These are phyloP conservation scores for Tineola bisselliella DNA, from an alignment of 2,888 invertebrate species.

Conservation along the genomic window DNA sequence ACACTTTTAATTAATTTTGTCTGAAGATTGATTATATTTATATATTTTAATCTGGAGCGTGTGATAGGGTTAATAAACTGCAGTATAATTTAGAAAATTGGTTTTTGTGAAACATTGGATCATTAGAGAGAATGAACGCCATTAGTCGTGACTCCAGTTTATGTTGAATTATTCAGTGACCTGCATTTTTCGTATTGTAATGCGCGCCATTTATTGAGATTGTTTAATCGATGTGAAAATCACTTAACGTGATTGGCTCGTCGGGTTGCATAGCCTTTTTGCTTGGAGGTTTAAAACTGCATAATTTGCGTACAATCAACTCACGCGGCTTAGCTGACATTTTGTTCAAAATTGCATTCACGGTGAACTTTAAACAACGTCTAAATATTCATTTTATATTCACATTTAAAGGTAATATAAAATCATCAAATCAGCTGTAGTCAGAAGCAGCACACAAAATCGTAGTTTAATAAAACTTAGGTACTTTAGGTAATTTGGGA, in stretches of 20 bases:
- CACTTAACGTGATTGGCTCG: conserved; percentile 32
- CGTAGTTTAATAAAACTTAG: too few species aligned
- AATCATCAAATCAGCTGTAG: too few species aligned
- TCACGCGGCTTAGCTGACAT: not conserved
- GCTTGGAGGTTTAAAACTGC: not conserved
- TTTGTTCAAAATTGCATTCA: not conserved
- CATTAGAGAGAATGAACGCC: not conserved
- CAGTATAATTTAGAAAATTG: conserved; percentile 3
- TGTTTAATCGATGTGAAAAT: conserved; percentile 40
- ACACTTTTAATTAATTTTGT: conserved; percentile 2
- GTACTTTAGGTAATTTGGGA: too few species aligned
- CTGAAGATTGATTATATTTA: not conserved
- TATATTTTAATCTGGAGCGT: not conserved
- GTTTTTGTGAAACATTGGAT: not conserved
- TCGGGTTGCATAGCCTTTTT: not conserved
- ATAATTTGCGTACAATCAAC: not conserved
- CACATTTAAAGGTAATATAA: too few species aligned
- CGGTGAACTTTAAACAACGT: not conserved
- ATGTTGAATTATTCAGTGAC: conserved; percentile 18
- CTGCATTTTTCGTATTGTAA: conserved; percentile 22
- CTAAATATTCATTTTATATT: too few species aligned
- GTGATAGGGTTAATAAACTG: conserved; percentile 1
- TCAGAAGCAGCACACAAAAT: too few species aligned
- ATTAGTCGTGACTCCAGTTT: conserved; percentile 3
- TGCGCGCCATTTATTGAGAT: not conserved